Evolutionary conservation across 1,140 invertebrate genomes (phyloP), one percentile per base, ranked within the genome.

Genomic region (Aphis craccivora): DNA sequence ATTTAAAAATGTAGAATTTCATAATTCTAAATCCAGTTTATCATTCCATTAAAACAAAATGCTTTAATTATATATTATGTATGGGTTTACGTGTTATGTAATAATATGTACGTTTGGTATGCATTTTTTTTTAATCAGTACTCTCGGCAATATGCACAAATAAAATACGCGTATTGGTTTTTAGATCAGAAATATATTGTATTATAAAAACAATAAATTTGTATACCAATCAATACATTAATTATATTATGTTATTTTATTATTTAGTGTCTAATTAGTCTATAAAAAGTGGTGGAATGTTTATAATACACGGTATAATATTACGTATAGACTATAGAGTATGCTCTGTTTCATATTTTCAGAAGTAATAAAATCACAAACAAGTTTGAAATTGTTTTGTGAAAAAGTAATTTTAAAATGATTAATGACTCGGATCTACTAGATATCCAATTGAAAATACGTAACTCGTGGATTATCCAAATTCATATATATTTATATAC

Each of bases 361-460:
- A 76, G 60, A 76, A 76, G 30, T 76, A 51, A 51, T 76, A 76
- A 76, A 76, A 76, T 76, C n/a, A 7, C 60, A 76, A 76, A 76
- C 60, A 40, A 48, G 84, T 87, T 87, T 87, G 84, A 87, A 87
- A 87, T 43, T 45, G 84, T 87, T 87, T 30, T 43, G 25, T 43
- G 40, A 87, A 87, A 87, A 87, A 87, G 40, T 87, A 48, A 87
- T 45, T 87, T 87, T 45, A 87, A 87, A 87, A 87, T 87, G 84
- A 87, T 87, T 43, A 76, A 76, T 76, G 60, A 76, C 14, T 76
- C 14, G 60, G 14, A n/a, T 76, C 60, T 76, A 76, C 60, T 76
- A n/a, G 60, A 76, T 76, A 43, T 45, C 40, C 40, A 87, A 87
- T 87, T 87, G 84, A 25, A 87, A 87, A 87, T 43, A 45, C 43